Evolutionary conservation across 1,140 invertebrate species (phyloP).

Genomic region (Triops cancriformis): DNA sequence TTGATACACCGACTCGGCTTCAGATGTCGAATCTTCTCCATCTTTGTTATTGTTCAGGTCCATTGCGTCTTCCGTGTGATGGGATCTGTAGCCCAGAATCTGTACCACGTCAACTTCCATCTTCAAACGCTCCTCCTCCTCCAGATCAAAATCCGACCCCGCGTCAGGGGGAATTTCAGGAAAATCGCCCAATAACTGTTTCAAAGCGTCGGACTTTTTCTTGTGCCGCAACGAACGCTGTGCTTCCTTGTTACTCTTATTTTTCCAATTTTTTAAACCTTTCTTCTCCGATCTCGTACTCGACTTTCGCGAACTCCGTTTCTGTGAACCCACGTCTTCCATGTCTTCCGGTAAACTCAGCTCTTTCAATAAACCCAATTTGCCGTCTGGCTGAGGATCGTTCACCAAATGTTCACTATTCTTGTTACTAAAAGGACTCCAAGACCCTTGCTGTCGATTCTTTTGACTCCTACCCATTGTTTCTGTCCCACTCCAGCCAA

Average conservation of each 20-base stretch:
- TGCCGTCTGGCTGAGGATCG: no score
- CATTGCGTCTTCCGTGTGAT: background rate
- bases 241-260: constrained; percentile 17
- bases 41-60: background rate
- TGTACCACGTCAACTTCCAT: constrained; percentile 1
- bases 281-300: background rate
- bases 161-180: background rate
- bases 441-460: background rate
- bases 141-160: background rate
- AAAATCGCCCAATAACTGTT: constrained; percentile 21
- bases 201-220: constrained; percentile 7
- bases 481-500: background rate
- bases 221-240: constrained; percentile 2
- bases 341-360: background rate
- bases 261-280: constrained; percentile 3
- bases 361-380: no score
- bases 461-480: background rate
- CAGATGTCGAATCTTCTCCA: constrained; percentile 22
- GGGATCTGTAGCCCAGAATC: background rate
- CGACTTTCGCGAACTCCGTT: background rate
- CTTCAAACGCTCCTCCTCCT: constrained; percentile 23
- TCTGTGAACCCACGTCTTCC: background rate
- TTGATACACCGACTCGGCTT: constrained; percentile 33
- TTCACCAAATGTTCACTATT: background rate
- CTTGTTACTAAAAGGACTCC: background rate